Percentiles rank a stretch among this genome's conserved stretches.
phyloP scores from a whole-genome alignment of 1,140 invertebrate species.

The Thaumetopoea pityocampa region DNA sequence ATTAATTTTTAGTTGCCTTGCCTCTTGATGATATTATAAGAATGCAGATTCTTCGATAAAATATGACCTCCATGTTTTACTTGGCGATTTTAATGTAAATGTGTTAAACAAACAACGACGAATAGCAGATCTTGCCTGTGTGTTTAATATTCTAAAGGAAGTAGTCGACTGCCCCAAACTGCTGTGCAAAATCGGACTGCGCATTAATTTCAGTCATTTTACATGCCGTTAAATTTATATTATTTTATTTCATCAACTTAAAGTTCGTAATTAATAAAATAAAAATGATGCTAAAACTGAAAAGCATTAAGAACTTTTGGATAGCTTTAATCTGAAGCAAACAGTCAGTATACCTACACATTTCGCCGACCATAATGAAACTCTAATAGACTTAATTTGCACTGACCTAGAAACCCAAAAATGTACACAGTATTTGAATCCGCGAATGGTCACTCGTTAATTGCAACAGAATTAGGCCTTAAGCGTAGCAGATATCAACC shows the following conservation, averaged over 20 bases:
- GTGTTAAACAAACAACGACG: no score
- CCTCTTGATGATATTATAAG: no score
- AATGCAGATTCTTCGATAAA: no score
- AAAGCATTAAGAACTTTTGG: background rate
- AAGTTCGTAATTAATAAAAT: no score
- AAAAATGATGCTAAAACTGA: background rate
- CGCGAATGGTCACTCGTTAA: slow-evolving; percentile 1
- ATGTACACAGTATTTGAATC: background rate
- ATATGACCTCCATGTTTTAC: slow-evolving; percentile 1
- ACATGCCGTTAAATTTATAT: no score
- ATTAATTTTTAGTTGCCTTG: no score
- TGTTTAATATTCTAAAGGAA: no score
- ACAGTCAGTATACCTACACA: slow-evolving; percentile 5
- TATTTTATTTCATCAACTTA: no score
- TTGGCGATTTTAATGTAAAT: slow-evolving; percentile 18
- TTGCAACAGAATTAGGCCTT: slow-evolving; percentile 12
- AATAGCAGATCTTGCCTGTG: no score
- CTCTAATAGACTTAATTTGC: slow-evolving; percentile 14
- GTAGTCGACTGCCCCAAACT: no score
- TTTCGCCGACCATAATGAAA: slow-evolving; percentile 7
- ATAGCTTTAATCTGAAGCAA: background rate
- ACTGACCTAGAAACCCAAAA: slow-evolving; percentile 4
- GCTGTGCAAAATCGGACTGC: no score
- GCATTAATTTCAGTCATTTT: no score
- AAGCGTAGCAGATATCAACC: slow-evolving; percentile 4